phyloP scores from a whole-genome alignment of 2,888 invertebrate species.

The Xiphydria camelus region DNA sequence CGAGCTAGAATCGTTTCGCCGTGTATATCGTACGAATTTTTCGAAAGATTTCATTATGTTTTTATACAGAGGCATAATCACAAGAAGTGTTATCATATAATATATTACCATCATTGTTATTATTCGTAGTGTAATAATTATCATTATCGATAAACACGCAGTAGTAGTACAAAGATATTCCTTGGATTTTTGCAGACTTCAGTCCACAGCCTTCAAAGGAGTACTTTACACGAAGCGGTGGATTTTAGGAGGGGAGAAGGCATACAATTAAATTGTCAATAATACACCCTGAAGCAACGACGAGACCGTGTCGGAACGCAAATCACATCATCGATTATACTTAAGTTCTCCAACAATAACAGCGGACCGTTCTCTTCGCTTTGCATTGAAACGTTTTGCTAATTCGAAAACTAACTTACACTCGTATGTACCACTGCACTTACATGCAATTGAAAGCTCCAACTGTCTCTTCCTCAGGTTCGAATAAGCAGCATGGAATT shows the following conservation, averaged over 20 bases:
- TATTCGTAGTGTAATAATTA: constrained; percentile 23
- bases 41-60: constrained; percentile 7
- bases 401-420: constrained; percentile 25
- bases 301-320: too few relatives aligned
- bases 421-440: constrained; percentile 20
- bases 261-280: too few relatives aligned
- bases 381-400: constrained; percentile 26
- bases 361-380: constrained; percentile 16
- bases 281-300: too few relatives aligned
- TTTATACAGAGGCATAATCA: constrained; percentile 41
- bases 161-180: constrained; percentile 44
- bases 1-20: not conserved
- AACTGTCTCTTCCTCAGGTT: too few relatives aligned
- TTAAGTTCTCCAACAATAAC: constrained; percentile 8
- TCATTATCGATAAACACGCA: constrained; percentile 43
- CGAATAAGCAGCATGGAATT: too few relatives aligned
- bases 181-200: constrained; percentile 8
- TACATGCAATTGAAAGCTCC: too few relatives aligned
- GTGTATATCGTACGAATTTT: not conserved
- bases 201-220: constrained; percentile 16
- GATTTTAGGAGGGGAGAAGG: too few relatives aligned
- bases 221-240: too few relatives aligned
- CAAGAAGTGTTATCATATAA: constrained; percentile 35
- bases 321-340: constrained; percentile 5
- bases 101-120: constrained; percentile 13